Evolutionary conservation across 2,797 vertebrate genomes (phyloP), one percentile per base, ranked within the genome.

Genomic region (Caiman crocodilus): DNA sequence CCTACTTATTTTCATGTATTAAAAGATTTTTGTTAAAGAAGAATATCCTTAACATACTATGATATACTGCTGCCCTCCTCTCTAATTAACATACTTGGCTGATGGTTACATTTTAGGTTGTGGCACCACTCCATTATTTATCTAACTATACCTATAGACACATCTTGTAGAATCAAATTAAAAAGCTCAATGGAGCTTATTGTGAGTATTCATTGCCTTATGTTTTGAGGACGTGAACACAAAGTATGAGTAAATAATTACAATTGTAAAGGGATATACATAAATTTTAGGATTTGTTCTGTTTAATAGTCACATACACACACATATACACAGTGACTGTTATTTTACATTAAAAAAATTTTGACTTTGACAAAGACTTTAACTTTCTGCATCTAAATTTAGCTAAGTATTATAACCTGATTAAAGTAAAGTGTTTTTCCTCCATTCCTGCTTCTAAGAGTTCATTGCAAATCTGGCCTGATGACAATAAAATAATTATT

Each of bases 301-400:
- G 14, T 94, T 92, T 76, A 13, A 73, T 64, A 6, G 50, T 30
- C 59, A 74, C 58, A 42, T 26, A n/a, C 32, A 30, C 26, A 26
- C 17, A 42, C 42, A 42, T 10, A 50, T 10, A 50, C 9, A 50
- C 9, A 50, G 42, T 50, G 9, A 50, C 9, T 50, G 42, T 50
- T 50, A 50, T 56, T 59, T 35, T n/a, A 76, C 67, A 64, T 2
- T 61, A 30, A 74, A 83, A 88, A 73, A 50, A n/a, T n/a, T n/a
- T n/a, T n/a, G n/a, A n/a, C n/a, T n/a, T n/a, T n/a, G n/a, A n/a
- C n/a, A n/a, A n/a, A 92, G 67, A 83, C 64, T 94, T 94, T 90
- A 92, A 89, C 93, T 85, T 95, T 88, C 75, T 90, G 4, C 80
- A 92, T 92, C 76, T 76, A 91, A 94, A 97, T 80, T 57, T 94